Evolutionary conservation across 2,797 vertebrate species (phyloP).

Genomic region (Onychomys leucogaster): DNA sequence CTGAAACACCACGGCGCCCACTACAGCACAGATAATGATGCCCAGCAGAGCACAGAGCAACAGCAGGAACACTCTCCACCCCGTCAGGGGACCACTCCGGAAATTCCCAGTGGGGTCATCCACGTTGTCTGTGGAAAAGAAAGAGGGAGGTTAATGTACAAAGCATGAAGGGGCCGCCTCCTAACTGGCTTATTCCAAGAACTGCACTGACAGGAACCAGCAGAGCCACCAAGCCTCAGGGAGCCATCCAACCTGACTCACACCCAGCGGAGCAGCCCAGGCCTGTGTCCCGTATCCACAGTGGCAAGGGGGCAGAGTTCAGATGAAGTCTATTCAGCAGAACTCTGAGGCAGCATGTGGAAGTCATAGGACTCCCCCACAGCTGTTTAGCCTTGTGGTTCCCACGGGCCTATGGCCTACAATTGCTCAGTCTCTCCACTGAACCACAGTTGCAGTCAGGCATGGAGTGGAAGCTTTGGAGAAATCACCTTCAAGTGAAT

Average conservation of each 20-base stretch:
- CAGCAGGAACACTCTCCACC: conserved; percentile 98
- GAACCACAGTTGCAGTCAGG: not conserved
- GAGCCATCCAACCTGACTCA: not conserved
- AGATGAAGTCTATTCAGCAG: too few relatives aligned
- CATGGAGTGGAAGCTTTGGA: not conserved
- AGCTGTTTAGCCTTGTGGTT: not conserved
- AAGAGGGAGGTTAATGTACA: not conserved
- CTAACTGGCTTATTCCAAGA: not conserved
- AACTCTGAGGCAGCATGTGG: not conserved
- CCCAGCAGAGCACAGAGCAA: conserved; percentile 96
- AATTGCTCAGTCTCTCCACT: not conserved
- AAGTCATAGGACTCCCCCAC: too few relatives aligned
- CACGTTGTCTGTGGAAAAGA: conserved; percentile 92
- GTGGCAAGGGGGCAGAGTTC: not conserved
- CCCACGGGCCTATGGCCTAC: not conserved
- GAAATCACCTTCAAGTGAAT: not conserved
- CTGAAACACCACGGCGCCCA: conserved; percentile 98
- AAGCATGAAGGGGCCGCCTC: rapidly evolving
- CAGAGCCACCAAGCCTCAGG: not conserved
- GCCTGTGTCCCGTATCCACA: not conserved
- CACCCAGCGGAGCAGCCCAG: not conserved
- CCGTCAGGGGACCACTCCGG: conserved; percentile 95
- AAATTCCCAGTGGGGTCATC: conserved; percentile 98
- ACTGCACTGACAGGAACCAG: not conserved
- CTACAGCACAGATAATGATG: conserved; percentile 96